Evolutionary conservation across 2,888 invertebrate species (phyloP).

Genomic region (Sialis fuliginosa): DNA sequence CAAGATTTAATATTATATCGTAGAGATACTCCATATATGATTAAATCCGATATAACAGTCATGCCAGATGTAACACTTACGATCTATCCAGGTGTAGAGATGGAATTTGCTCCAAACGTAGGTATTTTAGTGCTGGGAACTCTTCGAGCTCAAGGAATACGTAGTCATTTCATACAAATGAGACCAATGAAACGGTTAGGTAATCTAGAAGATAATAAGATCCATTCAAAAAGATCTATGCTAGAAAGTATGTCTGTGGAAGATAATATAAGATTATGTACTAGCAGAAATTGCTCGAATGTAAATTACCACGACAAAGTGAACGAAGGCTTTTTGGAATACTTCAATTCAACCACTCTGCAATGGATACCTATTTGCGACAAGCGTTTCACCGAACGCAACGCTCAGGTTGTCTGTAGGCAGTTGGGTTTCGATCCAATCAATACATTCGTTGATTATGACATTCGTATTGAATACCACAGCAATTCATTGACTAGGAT

Average conservation of each 20-base stretch:
- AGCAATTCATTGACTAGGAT: slow-evolving; percentile 73
- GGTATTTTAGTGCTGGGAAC: slow-evolving; percentile 89
- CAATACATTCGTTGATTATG: slow-evolving; percentile 76
- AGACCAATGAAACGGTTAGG: slow-evolving; percentile 32
- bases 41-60: slow-evolving; percentile 83
- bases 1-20: slow-evolving; percentile 45
- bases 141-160: slow-evolving; percentile 64
- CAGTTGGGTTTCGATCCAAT: slow-evolving; percentile 80
- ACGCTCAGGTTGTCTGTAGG: slow-evolving; percentile 90
- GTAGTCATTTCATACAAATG: slow-evolving; percentile 62
- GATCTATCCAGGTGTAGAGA: slow-evolving; percentile 71
- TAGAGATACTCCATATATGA: slow-evolving; percentile 52
- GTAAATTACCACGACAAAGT: slow-evolving; percentile 31
- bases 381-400: slow-evolving; percentile 83
- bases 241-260: slow-evolving; percentile 34
- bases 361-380: slow-evolving; percentile 98
- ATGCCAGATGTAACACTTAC: slow-evolving; percentile 84
- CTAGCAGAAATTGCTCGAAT: slow-evolving; percentile 49
- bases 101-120: slow-evolving; percentile 91
- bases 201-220: slow-evolving; percentile 24
- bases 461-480: slow-evolving; percentile 73
- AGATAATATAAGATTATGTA: slow-evolving; percentile 61
- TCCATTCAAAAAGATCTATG: slow-evolving; percentile 24
- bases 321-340: slow-evolving; percentile 80
- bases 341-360: slow-evolving; percentile 84